Evolutionary conservation across 2,888 invertebrate species (phyloP).

Genomic region (Lithosia quadra): DNA sequence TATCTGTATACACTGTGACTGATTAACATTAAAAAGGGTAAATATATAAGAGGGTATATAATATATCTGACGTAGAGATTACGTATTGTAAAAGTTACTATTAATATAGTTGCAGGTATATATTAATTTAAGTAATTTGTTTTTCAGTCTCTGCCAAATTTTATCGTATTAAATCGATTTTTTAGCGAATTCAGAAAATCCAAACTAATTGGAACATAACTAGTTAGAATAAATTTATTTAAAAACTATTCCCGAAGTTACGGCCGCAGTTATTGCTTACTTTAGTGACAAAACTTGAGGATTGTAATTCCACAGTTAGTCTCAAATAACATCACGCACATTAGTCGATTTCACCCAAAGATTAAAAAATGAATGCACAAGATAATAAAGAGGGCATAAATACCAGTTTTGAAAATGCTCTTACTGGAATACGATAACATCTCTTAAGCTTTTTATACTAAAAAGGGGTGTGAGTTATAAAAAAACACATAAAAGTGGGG

Average conservation of each 20-base stretch:
- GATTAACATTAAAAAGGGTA: too few species aligned
- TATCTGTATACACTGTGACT: too few species aligned
- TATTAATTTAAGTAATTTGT: too few species aligned
- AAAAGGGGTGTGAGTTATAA: constrained; percentile 71
- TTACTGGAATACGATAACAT: constrained; percentile 70
- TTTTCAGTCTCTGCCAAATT: too few species aligned
- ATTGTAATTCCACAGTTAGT: constrained; percentile 30
- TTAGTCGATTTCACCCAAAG: constrained; percentile 48
- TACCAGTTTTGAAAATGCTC: constrained; percentile 68
- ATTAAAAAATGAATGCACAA: constrained; percentile 54
- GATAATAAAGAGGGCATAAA: constrained; percentile 74
- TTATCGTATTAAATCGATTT: too few species aligned
- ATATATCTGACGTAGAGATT: too few species aligned
- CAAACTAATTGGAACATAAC: too few species aligned
- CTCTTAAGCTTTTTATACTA: constrained; percentile 67
- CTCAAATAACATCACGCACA: constrained; percentile 56
- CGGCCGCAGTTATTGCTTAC: constrained; percentile 22
- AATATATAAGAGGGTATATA: too few species aligned
- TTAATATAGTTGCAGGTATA: too few species aligned
- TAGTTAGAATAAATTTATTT: too few species aligned
- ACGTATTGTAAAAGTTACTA: too few species aligned
- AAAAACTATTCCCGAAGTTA: constrained; percentile 30
- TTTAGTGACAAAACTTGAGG: constrained; percentile 26
- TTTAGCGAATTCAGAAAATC: too few species aligned
- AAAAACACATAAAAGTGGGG: constrained; percentile 67